A percentile compares a stretch with the other conserved stretches of the same genome.
Conservation (phyloP, 1,140 invertebrate species). For the Drosophila nikananu region DNA sequence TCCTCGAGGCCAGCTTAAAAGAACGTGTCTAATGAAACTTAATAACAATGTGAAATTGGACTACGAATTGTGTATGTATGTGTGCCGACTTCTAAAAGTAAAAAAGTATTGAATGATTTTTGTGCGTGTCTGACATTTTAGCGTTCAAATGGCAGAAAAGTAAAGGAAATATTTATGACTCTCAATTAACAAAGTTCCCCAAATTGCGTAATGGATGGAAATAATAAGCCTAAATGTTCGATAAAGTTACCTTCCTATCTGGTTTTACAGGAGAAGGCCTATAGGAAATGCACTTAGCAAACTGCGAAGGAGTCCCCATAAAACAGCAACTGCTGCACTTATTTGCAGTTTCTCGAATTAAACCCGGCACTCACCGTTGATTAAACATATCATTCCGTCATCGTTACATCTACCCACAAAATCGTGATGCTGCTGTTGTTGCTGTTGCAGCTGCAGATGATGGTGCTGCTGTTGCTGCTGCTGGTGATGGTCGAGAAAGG, state of each 20-base stretch:
- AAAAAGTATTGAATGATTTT: constrained; percentile 66
- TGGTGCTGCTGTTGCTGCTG: constrained; percentile 37
- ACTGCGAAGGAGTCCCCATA: neutral
- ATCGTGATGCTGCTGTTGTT: constrained; percentile 47
- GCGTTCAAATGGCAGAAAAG: constrained; percentile 12
- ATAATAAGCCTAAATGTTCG: too few relatives aligned
- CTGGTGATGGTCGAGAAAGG: constrained; percentile 85
- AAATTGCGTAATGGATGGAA: too few relatives aligned
- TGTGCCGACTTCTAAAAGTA: constrained; percentile 80
- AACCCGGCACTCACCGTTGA: constrained; percentile 61
- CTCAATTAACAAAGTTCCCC: neutral
- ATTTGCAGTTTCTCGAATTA: too few relatives aligned
- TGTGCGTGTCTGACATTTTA: constrained; percentile 28
- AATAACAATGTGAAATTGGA: constrained; percentile 32
- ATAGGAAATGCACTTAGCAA: neutral
- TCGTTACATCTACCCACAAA: constrained; percentile 57
- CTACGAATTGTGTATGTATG: constrained; percentile 44
- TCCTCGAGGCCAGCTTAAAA: constrained; percentile 16
- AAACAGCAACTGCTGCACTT: neutral
- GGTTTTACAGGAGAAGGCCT: neutral
- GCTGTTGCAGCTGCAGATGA: constrained; percentile 46
- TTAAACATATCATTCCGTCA: constrained; percentile 72
- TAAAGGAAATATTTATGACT: constrained; percentile 1
- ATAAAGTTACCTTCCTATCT: neutral
- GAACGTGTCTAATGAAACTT: constrained; percentile 38